phyloP scores from a whole-genome alignment of 2,888 invertebrate species.

The Lycocerus yunnanus region DNA sequence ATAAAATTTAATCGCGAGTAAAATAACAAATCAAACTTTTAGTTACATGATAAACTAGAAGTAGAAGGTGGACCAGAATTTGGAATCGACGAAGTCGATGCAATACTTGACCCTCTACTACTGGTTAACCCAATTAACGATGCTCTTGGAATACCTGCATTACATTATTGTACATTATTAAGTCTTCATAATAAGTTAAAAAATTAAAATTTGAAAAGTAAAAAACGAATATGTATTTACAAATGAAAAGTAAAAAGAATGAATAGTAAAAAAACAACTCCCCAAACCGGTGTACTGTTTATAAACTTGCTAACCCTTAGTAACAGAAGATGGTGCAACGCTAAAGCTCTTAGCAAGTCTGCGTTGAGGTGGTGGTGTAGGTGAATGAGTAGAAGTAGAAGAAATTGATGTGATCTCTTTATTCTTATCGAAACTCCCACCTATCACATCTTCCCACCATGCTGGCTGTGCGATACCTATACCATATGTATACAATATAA shows the following conservation, averaged over 20 bases:
- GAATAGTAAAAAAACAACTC: background rate
- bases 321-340: conserved; percentile 74
- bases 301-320: conserved; percentile 59
- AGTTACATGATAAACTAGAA: conserved; percentile 69
- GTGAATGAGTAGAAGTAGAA: conserved; percentile 64
- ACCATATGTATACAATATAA: conserved; percentile 28
- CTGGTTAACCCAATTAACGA: conserved; percentile 80
- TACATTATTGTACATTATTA: background rate
- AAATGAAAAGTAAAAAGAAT: background rate
- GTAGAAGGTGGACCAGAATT: conserved; percentile 73
- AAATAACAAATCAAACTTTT: background rate
- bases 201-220: background rate
- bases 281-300: background rate
- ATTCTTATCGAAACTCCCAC: conserved; percentile 52
- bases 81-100: conserved; percentile 67
- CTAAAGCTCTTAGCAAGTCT: conserved; percentile 92
- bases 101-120: conserved; percentile 70
- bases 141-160: conserved; percentile 76
- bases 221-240: background rate
- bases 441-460: conserved; percentile 57
- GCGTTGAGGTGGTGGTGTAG: conserved; percentile 84
- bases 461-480: conserved; percentile 58
- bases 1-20: conserved; percentile 15
- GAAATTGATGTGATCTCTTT: conserved; percentile 46
- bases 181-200: background rate